A percentile compares a stretch with the other conserved stretches of the same genome.
These are phyloP conservation scores for Peromyscus polionotus DNA, from an alignment of 2,113 vertebrate species.

Conservation along the genomic window DNA sequence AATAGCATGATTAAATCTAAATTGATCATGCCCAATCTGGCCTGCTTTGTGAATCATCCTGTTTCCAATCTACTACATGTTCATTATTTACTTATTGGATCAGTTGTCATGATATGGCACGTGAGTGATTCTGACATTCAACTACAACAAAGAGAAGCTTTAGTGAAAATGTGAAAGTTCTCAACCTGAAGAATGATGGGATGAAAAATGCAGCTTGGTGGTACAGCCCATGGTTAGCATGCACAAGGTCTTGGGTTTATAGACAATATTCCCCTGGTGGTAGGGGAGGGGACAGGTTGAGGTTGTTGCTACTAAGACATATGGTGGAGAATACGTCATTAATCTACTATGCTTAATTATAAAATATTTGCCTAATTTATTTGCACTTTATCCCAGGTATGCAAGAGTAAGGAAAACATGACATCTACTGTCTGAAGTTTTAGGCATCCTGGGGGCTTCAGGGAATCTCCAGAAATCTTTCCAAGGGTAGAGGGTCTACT, in stretches of 20 bases:
- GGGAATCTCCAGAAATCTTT: neutral
- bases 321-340: neutral
- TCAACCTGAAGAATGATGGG: neutral
- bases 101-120: neutral
- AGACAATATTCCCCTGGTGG: neutral
- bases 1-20: neutral
- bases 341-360: neutral
- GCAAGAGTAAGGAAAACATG: neutral
- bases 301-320: neutral
- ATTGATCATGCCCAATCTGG: neutral
- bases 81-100: neutral
- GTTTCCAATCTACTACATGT: neutral
- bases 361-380: neutral
- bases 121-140: neutral
- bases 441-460: neutral
- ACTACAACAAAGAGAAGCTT: neutral
- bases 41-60: neutral
- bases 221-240: neutral
- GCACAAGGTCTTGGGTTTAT: neutral
- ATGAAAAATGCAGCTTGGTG: no score
- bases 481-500: neutral
- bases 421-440: neutral
- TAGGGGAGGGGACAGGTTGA: neutral
- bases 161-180: neutral
- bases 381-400: neutral